Evolutionary conservation across 2,797 vertebrate genomes (phyloP).

Genomic region (Argyrosomus regius): DNA sequence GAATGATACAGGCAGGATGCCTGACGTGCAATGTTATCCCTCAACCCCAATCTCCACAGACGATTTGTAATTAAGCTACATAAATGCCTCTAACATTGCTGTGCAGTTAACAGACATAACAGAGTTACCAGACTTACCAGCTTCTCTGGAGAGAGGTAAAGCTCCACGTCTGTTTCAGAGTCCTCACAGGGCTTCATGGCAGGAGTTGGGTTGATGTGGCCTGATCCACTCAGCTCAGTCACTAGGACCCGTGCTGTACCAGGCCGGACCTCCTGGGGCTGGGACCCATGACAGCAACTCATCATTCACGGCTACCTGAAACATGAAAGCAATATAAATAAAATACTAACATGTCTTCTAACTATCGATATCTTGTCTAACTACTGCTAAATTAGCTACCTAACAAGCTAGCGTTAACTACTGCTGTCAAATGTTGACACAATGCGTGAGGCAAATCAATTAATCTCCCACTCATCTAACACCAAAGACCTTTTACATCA

Average conservation of each 20-base stretch:
- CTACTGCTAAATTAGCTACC: not conserved
- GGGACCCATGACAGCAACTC: conserved; percentile 50
- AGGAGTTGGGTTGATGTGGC: conserved; percentile 86
- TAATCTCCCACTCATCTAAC: conserved; percentile 1
- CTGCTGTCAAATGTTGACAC: not conserved
- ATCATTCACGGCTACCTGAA: conserved; percentile 63
- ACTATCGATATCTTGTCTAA: not conserved
- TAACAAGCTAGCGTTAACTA: conserved; percentile 1
- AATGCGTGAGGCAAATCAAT: not conserved
- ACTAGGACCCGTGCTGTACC: conserved; percentile 82
- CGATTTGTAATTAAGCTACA: not conserved
- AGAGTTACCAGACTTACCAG: conserved; percentile 82
- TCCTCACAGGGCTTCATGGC: conserved; percentile 62
- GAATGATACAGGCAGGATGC: not conserved
- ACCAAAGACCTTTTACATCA: not conserved
- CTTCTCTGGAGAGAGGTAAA: conserved; percentile 86
- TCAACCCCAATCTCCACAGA: not conserved
- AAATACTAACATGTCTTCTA: not conserved
- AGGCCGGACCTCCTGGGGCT: conserved; percentile 53
- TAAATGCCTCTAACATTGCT: not conserved
- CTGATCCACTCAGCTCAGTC: conserved; percentile 85
- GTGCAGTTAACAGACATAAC: not conserved
- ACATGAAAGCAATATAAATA: not conserved
- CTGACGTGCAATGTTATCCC: no score
- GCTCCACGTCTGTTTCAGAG: conserved; percentile 75